phyloP scores from a whole-genome alignment of 2,797 vertebrate species.

The Gambelia wislizenii region DNA sequence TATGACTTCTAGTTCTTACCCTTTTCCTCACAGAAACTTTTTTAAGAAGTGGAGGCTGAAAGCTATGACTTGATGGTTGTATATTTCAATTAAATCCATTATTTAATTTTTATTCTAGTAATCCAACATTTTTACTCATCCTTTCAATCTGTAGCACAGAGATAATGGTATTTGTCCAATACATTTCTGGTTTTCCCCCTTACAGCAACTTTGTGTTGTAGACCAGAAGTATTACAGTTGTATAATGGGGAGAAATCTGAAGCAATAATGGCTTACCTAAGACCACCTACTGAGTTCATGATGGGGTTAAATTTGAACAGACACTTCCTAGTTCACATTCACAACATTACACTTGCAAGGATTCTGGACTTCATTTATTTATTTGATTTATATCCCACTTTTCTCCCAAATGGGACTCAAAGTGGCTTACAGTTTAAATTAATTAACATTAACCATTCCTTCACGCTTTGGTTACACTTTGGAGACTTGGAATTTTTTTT shows the following conservation, averaged over 20 bases:
- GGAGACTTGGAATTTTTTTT: not conserved
- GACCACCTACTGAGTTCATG: too few species aligned
- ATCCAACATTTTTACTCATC: not conserved
- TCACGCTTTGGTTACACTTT: not conserved
- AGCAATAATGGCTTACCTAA: too few species aligned
- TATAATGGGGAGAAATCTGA: not conserved
- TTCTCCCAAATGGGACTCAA: too few species aligned
- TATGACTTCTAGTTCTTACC: not conserved
- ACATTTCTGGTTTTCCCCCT: not conserved
- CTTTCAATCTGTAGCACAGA: not conserved
- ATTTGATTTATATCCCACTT: too few species aligned
- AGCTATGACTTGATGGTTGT: too few species aligned
- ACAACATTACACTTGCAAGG: not conserved
- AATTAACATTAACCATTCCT: not conserved
- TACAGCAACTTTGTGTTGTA: not conserved
- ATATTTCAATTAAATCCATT: not conserved
- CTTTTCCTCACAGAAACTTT: not conserved
- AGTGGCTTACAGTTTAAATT: too few species aligned
- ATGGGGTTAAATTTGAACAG: too few species aligned
- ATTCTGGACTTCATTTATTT: too few species aligned
- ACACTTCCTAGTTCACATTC: not conserved
- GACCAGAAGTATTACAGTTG: not conserved
- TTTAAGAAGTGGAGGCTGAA: not conserved
- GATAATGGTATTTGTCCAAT: not conserved
- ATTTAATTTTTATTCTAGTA: not conserved